Conservation (phyloP, 2,888 invertebrate species). For the Horisme vitalbata region DNA sequence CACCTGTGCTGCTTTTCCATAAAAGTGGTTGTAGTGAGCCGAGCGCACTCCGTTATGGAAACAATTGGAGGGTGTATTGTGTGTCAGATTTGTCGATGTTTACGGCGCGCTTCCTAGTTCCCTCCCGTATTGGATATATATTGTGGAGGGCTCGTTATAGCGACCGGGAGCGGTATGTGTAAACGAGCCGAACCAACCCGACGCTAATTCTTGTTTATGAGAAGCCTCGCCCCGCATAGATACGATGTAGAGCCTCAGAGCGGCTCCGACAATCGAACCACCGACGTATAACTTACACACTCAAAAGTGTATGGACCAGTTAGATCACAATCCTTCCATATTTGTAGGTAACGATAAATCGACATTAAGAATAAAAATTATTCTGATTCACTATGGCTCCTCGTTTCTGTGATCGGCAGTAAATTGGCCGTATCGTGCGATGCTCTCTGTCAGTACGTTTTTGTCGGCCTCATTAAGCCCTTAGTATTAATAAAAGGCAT, state of each 20-base stretch:
- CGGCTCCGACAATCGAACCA: slow-evolving; percentile 65
- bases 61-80: slow-evolving; percentile 57
- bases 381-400: slow-evolving; percentile 48
- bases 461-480: slow-evolving; percentile 51
- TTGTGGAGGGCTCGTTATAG: slow-evolving; percentile 65
- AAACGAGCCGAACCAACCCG: slow-evolving; percentile 74
- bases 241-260: slow-evolving; percentile 59
- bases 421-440: slow-evolving; percentile 31
- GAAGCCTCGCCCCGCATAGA: slow-evolving; percentile 60
- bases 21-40: slow-evolving; percentile 37
- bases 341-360: slow-evolving; percentile 46
- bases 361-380: slow-evolving; percentile 48
- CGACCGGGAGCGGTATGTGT: slow-evolving; percentile 75
- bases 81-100: slow-evolving; percentile 63
- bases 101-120: slow-evolving; percentile 68
- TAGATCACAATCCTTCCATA: slow-evolving; percentile 52
- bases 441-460: slow-evolving; percentile 38
- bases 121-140: slow-evolving; percentile 66
- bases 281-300: slow-evolving; percentile 40
- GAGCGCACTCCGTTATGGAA: slow-evolving; percentile 49
- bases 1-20: slow-evolving; percentile 29
- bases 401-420: slow-evolving; percentile 38
- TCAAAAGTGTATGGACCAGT: slow-evolving; percentile 53
- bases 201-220: slow-evolving; percentile 81
- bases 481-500: slow-evolving; percentile 53